Base-by-base conservation (phyloP, 2,888 invertebrate genomes). In the Pyrocoelia pectoralis region DNA sequence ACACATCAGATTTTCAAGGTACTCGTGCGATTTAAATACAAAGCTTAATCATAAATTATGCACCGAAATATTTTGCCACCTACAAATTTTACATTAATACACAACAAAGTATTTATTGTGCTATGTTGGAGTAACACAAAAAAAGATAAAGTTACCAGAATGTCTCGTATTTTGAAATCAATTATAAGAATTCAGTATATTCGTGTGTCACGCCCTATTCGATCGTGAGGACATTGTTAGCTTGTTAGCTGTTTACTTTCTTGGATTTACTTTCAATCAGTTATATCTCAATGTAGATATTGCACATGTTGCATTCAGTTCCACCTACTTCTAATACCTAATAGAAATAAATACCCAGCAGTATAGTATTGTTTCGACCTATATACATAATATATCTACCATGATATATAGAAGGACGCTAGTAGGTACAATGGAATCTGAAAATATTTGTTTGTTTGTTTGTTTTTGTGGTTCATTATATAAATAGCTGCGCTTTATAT, bases 161-260 rank as follows among this genome's bases (percentile, higher is more conserved):
- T 60, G 65, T 40, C 56, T 59, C 64, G 61, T 72, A 72, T 76
- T 76, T 74, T 71, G 70, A 73, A 74, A 76, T 75, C 75, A 75
- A 75, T 76, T 76, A 74, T 71, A 65, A 69, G 73, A 70, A 73
- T 72, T 71, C 69, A 73, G 63, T 70, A 71, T 74, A 70, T 68
- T 76, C 77, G 77, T 76, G 77, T 71, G 75, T 74, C 76, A 77
- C 77, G 77, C 76, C 77, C 72, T 68, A 24, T 69, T 60, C 49
- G 61, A 58, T 76, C 76, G 74, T 76, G 76, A 75, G 74, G 70
- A 68, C 66, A 76, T 77, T 76, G 76, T 76, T 74, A 70, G 73
- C 70, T 74, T 72, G 73, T 76, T 74, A 72, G 61, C 54, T 56
- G 65, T 67, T 66, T 69, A 71, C 74, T 75, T 75, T 75, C 73